Evolutionary conservation across 2,113 vertebrate genomes (phyloP).

Genomic region (Aix galericulata): DNA sequence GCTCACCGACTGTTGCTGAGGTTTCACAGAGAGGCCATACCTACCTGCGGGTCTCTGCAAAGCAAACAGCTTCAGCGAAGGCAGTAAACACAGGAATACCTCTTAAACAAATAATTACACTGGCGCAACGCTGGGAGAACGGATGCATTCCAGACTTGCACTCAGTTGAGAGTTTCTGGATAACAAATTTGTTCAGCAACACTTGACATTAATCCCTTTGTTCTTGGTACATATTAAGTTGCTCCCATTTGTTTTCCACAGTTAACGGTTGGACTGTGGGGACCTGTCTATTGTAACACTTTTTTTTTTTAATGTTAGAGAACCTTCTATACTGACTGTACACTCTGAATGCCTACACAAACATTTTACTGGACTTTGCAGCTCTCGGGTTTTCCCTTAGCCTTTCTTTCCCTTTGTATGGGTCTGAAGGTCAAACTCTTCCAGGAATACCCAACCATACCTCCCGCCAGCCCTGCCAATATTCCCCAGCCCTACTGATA

Average conservation of each 20-base stretch:
- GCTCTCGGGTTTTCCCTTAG: neutral
- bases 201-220: constrained; percentile 29
- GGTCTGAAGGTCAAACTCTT: neutral
- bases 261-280: neutral
- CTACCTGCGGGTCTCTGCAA: constrained; percentile 30
- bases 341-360: neutral
- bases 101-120: constrained; percentile 49
- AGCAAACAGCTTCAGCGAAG: constrained; percentile 21
- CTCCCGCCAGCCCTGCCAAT: neutral
- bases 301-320: neutral
- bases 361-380: neutral
- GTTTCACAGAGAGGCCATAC: neutral
- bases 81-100: neutral
- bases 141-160: constrained; percentile 39
- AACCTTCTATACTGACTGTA: neutral
- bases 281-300: neutral
- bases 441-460: neutral
- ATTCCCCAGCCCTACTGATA: neutral
- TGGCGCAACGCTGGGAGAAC: neutral
- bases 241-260: neutral
- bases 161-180: neutral
- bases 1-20: neutral
- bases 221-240: neutral
- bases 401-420: neutral
- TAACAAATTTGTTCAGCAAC: constrained; percentile 34